Evolutionary conservation across 2,113 vertebrate genomes (phyloP).

Genomic region (Tachysurus vachellii): DNA sequence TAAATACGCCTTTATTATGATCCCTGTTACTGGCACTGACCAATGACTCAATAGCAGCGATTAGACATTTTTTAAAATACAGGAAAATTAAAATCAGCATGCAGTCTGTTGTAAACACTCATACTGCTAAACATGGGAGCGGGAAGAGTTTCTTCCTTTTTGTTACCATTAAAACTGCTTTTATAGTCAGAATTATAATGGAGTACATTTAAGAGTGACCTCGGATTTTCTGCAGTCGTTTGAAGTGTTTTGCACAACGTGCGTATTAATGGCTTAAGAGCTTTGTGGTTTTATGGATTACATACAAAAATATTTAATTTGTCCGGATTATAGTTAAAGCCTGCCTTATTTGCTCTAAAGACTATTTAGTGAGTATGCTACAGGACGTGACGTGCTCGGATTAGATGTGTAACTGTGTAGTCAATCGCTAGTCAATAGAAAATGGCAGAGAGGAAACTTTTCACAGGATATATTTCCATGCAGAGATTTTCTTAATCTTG

Average conservation of each 20-base stretch:
- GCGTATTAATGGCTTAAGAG: constrained; percentile 15
- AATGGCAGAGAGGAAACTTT: background rate
- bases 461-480: background rate
- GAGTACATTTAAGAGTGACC: background rate
- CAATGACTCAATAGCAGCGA: constrained; percentile 16
- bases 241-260: background rate
- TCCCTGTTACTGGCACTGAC: constrained; percentile 22
- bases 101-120: background rate
- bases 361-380: background rate
- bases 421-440: background rate
- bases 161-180: too few relatives aligned
- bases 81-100: constrained; percentile 11
- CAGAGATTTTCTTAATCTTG: background rate
- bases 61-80: constrained; percentile 27
- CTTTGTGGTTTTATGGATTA: constrained; percentile 20
- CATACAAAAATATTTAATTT: constrained; percentile 5
- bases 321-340: constrained; percentile 17
- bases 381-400: background rate
- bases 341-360: constrained; percentile 3
- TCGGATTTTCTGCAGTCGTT: background rate
- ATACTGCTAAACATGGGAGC: background rate
- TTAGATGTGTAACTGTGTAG: background rate
- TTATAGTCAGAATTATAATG: background rate
- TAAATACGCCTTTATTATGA: constrained; percentile 25
- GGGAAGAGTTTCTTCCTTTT: background rate